phyloP scores from a whole-genome alignment of 2,888 invertebrate species.

The Steinernema carpocapsae region DNA sequence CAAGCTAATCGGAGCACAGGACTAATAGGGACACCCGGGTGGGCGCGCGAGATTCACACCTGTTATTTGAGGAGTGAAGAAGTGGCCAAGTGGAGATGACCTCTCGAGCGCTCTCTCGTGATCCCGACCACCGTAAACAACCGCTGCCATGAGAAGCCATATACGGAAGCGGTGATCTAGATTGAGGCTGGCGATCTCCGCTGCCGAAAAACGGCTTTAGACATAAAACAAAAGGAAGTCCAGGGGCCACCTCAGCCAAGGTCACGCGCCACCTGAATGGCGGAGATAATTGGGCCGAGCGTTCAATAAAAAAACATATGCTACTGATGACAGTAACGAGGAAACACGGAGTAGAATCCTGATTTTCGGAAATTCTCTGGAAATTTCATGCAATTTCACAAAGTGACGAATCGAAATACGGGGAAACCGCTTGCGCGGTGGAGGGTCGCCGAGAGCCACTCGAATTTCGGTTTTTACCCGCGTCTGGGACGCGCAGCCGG shows the following conservation, averaged over 20 bases:
- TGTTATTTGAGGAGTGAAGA: constrained; percentile 25
- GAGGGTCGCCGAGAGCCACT: no score
- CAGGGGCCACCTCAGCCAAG: constrained; percentile 19
- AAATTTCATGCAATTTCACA: no score
- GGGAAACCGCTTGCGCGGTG: no score
- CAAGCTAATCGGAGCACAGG: neutral
- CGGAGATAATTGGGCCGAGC: constrained; percentile 4
- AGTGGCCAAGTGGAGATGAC: constrained; percentile 13
- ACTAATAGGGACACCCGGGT: constrained; percentile 15
- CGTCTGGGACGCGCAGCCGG: neutral
- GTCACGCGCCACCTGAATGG: constrained; percentile 32
- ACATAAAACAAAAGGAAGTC: constrained; percentile 2
- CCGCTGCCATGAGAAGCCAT: neutral
- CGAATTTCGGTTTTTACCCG: no score
- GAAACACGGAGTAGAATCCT: neutral
- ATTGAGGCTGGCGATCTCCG: neutral
- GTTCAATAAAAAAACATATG: constrained; percentile 13
- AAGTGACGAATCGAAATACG: no score
- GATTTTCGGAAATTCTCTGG: no score
- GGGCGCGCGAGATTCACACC: constrained; percentile 13
- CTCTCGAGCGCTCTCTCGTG: constrained; percentile 28
- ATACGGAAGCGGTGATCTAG: neutral
- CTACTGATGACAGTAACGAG: neutral
- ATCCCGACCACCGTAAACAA: constrained; percentile 6
- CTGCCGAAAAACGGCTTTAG: constrained; percentile 1